Evolutionary conservation across 2,797 vertebrate genomes (phyloP).

Genomic region (Choloepus didactylus): DNA sequence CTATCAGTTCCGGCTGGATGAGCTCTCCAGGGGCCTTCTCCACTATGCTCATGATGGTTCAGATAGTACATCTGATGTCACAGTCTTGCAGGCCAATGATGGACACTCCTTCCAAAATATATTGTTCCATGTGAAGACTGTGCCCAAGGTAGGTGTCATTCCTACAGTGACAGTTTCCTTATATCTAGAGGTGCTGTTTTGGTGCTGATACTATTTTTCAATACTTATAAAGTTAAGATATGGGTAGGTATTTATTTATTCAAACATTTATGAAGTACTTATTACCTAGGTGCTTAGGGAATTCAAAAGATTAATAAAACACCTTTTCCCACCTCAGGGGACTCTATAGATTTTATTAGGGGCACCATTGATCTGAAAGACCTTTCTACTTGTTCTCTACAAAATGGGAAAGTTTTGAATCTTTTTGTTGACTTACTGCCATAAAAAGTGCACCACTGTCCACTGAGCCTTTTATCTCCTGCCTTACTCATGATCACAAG

Average conservation of each 20-base stretch:
- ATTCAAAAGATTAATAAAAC: neutral
- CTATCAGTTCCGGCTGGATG: conserved; percentile 89
- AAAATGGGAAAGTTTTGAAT: neutral
- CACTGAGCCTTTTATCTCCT: neutral
- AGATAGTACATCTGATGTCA: conserved; percentile 86
- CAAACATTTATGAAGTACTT: neutral
- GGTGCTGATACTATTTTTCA: neutral
- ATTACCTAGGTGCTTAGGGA: neutral
- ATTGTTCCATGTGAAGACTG: conserved; percentile 90
- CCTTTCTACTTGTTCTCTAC: neutral
- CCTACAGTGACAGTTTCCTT: neutral
- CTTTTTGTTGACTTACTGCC: neutral
- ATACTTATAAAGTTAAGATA: conserved; percentile 1
- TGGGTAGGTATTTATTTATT: neutral
- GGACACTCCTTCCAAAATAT: conserved; percentile 95
- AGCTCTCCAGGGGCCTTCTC: conserved; percentile 90
- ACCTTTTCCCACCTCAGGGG: neutral
- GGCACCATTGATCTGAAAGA: neutral
- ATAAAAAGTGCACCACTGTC: neutral
- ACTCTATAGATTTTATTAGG: neutral
- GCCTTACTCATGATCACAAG: neutral
- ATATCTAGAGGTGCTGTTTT: neutral
- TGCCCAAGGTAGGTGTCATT: conserved; percentile 89
- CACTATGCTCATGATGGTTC: conserved; percentile 93
- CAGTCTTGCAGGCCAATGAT: conserved; percentile 93